Evolutionary conservation across 2,113 vertebrate species (phyloP), one percentile per base, ranked within the genome.

Genomic region (Bufo gargarizans): DNA sequence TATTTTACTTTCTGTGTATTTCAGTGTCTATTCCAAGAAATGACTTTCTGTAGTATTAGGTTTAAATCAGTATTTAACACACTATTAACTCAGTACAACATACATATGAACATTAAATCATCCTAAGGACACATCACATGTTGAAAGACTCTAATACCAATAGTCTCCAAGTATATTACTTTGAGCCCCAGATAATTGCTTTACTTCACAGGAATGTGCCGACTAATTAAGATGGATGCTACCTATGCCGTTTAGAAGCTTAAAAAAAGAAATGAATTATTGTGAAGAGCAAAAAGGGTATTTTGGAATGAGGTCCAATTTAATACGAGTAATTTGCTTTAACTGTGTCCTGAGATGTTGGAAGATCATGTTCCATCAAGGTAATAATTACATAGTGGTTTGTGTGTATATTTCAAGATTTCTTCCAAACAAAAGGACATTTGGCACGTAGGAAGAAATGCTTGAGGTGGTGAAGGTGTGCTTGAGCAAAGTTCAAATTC

Each of bases 211-310:
- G 91, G 88, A 91, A 92, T 91, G 90, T 43, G 85, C 89, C 19
- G 86, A 82, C 91, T 94, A 93, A 94, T 94, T 94, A 95, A 92
- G 90, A 90, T 91, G 88, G 90, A 93, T 91, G 92, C 92, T 93
- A 92, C 92, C 92, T 91, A 91, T 91, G 89, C 92, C 82, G 89
- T 92, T 93, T 92, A 92, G 94, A 94, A 92, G 90, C 93, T 91
- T 92, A 93, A 88, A 89, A 90, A 88, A 94, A 91, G 91, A 93
- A 93, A 93, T 94, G 92, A 96, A 95, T 94, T 94, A 93, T 93
- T 93, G 94, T 91, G 82, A 91, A 90, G 89, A 94, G 91, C 91
- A 92, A 93, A 94, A 92, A 92, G 91, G 91, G 91, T 92, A 94
- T 94, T 93, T 78, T 82, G 91, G 92, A 93, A 83, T 65, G 55